Percentiles rank a stretch among this genome's conserved stretches.
These are phyloP conservation scores for Agrochola macilenta DNA, from an alignment of 2,888 invertebrate species.

Conservation along the genomic window DNA sequence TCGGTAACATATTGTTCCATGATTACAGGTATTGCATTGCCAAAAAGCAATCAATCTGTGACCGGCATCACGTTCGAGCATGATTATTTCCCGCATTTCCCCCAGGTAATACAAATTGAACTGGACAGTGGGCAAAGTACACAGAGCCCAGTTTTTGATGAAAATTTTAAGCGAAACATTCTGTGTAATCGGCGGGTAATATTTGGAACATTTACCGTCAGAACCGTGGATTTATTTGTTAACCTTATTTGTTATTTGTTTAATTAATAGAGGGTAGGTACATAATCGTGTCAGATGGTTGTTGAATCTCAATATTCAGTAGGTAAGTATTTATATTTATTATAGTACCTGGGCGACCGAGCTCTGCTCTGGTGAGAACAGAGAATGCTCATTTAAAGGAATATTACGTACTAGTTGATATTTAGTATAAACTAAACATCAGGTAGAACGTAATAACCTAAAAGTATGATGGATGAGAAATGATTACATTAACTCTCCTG, in stretches of 20 bases:
- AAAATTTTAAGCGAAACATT: slow-evolving; percentile 16
- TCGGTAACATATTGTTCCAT: neutral
- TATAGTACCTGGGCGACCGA: too few species aligned
- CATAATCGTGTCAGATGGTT: too few species aligned
- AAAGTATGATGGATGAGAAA: slow-evolving; percentile 41
- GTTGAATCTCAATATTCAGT: too few species aligned
- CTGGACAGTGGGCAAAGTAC: slow-evolving; percentile 22
- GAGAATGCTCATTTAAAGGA: too few species aligned
- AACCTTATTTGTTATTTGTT: neutral
- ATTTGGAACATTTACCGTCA: slow-evolving; percentile 6
- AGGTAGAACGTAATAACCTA: slow-evolving; percentile 19
- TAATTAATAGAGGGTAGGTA: too few species aligned
- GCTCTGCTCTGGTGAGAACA: too few species aligned
- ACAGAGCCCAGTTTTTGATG: slow-evolving; percentile 6
- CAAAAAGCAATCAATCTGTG: slow-evolving; percentile 43
- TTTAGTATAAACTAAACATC: too few species aligned
- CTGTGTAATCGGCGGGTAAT: slow-evolving; percentile 8
- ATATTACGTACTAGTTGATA: too few species aligned
- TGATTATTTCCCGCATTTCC: slow-evolving; percentile 32
- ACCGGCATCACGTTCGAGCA: neutral
- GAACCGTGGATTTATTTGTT: neutral
- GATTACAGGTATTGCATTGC: slow-evolving; percentile 18
- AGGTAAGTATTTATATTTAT: too few species aligned
- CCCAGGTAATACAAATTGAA: slow-evolving; percentile 37
- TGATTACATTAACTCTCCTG: slow-evolving; percentile 20